Base-by-base conservation (phyloP, 2,888 invertebrate species). In the Drosophila differens region DNA sequence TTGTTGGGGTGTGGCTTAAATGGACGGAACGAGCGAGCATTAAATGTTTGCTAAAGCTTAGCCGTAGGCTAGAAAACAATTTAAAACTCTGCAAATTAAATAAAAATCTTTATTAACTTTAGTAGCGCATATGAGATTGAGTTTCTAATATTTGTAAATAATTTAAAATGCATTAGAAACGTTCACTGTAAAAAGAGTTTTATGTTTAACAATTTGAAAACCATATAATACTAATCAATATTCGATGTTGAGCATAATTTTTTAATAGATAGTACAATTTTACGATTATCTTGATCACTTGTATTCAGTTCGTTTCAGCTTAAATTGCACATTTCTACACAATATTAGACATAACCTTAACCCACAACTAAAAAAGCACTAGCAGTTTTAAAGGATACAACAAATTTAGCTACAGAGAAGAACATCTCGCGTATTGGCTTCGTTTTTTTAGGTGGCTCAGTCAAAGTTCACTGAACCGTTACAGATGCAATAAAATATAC, bases 381-480 rank as follows among this genome's bases (percentile, higher is more conserved):
- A 68, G 16, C 33, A 14, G 5, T 14, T 32, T 47, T 3, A 37
- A 28, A 14, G 41, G 22, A 44, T 41, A 35, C 12, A 19, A 55
- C 57, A 35, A 60, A 60, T 49, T 51, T n/a, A 14, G 28, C 22
- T 49, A 16, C 4, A n/a, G 70, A 57, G 37, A 30, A 57, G 19
- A 61, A 61, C 10, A 61, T 51, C 35, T 41, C 9, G 12, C 28
- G 25, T 10, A 69, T 30, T 28, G 14, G n/a, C 9, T 5, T 14
- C 19, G 12, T 14, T 9, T 28, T 30, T 47, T 60, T 52, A 7
- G 5, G 3, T 6, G n/a, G 30, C 10, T 59, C 49, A 41, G 19
- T 37, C 37, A 28, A 25, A 64, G 81, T 80, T 79, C 72, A 66
- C 19, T 79, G 76, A 79, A 69, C 79, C 39, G 19, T n/a, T 19